Conservation (phyloP, 2,113 vertebrate genomes). For the Seriola quinqueradiata region DNA sequence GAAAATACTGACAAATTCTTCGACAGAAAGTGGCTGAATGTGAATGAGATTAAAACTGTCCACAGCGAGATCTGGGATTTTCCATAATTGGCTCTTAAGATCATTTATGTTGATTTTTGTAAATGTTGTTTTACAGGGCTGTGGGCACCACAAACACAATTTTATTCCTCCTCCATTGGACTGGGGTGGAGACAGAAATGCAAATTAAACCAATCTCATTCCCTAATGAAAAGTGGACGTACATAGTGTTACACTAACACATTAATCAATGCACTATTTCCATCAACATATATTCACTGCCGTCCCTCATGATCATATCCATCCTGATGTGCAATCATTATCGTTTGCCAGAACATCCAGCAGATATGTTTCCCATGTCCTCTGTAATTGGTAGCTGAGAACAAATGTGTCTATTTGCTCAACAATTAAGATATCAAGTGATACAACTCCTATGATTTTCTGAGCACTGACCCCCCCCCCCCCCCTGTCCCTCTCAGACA, state of each 20-base stretch:
- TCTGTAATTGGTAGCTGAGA: slow-evolving; percentile 36
- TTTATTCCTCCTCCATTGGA: background rate
- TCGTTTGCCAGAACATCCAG: background rate
- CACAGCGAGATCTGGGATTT: background rate
- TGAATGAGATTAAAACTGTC: background rate
- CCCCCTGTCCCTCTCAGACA: slow-evolving; percentile 27
- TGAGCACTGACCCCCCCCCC: slow-evolving; percentile 17
- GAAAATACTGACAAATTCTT: no score
- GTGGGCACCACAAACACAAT: background rate
- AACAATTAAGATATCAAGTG: slow-evolving; percentile 49
- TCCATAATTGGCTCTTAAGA: background rate
- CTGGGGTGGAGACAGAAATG: background rate
- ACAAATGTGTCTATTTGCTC: slow-evolving; percentile 39
- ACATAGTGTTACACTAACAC: background rate
- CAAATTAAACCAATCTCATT: background rate
- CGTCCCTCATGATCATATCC: background rate
- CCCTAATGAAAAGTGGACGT: background rate
- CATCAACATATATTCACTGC: background rate
- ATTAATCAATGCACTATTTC: background rate
- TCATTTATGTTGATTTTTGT: background rate
- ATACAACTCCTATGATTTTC: slow-evolving; percentile 43
- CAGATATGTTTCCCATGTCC: background rate
- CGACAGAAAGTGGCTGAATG: no score
- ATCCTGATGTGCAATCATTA: slow-evolving; percentile 6
- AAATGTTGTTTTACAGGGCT: background rate